Conservation (phyloP, 2,797 vertebrate genomes). For the Macroramphosus scolopax region DNA sequence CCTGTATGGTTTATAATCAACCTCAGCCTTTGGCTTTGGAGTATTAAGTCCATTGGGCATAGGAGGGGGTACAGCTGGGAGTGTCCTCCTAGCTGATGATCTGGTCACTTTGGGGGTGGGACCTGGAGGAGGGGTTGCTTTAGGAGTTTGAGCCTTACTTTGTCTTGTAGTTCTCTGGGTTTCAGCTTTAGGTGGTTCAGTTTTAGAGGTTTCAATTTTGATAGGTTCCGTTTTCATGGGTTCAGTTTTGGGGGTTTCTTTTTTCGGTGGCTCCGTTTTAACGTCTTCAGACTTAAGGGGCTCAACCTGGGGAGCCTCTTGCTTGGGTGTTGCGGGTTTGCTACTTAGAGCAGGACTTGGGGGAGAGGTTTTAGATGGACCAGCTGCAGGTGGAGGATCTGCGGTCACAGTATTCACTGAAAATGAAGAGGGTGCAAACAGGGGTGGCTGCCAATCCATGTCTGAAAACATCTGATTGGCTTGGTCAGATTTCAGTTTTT, state of each 20-base stretch:
- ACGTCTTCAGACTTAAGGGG: constrained; percentile 21
- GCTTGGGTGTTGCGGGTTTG: constrained; percentile 39
- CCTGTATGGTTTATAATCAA: constrained; percentile 80
- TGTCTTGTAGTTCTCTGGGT: constrained; percentile 57
- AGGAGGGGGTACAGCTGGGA: constrained; percentile 76
- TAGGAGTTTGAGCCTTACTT: constrained; percentile 50
- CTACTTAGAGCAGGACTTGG: constrained; percentile 31
- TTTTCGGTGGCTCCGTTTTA: constrained; percentile 32
- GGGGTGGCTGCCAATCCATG: constrained; percentile 58
- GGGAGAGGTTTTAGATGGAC: constrained; percentile 31
- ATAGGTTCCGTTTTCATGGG: constrained; percentile 21
- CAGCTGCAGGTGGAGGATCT: constrained; percentile 25
- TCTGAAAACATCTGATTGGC: constrained; percentile 81
- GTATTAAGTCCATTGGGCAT: constrained; percentile 79
- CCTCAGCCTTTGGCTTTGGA: constrained; percentile 65
- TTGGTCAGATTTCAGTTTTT: constrained; percentile 90
- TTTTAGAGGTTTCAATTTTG: constrained; percentile 39
- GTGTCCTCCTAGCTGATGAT: constrained; percentile 60
- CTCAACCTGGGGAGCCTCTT: constrained; percentile 42
- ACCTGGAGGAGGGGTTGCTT: constrained; percentile 36
- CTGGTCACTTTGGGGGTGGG: constrained; percentile 61
- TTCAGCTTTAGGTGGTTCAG: constrained; percentile 24
- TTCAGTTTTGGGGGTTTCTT: constrained; percentile 10
- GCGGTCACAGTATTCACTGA: constrained; percentile 20
- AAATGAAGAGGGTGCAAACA: constrained; percentile 37